Percentiles rank a stretch among this genome's conserved stretches.
Conservation (phyloP, 2,113 vertebrate genomes). For the Capreolus pygargus region DNA sequence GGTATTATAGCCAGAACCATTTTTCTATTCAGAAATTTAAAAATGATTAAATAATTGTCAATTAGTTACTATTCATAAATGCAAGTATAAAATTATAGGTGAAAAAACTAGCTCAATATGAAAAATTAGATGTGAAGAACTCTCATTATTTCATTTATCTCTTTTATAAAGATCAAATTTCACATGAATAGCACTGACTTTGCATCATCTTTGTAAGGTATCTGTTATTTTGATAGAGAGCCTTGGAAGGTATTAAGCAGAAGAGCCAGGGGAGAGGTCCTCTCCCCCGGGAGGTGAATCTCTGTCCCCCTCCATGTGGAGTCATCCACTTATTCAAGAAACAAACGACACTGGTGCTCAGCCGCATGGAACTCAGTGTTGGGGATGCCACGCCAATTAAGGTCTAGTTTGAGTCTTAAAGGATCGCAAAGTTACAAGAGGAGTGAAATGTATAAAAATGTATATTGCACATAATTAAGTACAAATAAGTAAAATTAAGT, state of each 20-base stretch:
- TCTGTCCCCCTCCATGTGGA: accelerated
- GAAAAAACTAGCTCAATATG: neutral
- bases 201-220: neutral
- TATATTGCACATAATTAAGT: neutral
- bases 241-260: neutral
- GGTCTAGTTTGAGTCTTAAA: neutral
- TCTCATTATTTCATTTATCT: neutral
- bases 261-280: neutral
- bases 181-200: neutral
- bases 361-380: neutral
- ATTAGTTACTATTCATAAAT: neutral
- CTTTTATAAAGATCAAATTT: neutral
- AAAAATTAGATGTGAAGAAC: neutral
- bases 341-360: neutral
- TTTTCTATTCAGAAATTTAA: neutral
- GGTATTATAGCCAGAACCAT: neutral
- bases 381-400: neutral
- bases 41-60: neutral
- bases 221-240: neutral
- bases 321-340: neutral
- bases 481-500: neutral
- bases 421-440: neutral
- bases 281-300: accelerated
- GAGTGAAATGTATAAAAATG: neutral
- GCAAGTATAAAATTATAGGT: neutral